These are phyloP conservation scores for Coregonus sp. DNA, from an alignment of 2,797 vertebrate genomes.

Conservation along the genomic window DNA sequence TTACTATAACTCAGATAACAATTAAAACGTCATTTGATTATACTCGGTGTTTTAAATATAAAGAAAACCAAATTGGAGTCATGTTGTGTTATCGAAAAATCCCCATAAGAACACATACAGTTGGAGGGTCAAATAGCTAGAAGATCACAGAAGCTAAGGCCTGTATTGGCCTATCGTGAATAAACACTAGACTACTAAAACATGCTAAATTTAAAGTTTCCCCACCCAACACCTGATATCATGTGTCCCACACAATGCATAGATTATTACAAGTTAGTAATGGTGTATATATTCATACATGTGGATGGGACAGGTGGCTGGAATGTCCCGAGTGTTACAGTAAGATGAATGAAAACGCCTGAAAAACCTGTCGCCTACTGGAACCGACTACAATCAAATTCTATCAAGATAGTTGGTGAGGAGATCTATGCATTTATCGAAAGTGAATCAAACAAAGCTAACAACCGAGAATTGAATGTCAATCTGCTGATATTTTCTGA, in stretches of 20 bases:
- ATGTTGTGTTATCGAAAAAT: background rate
- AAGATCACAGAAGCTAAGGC: background rate
- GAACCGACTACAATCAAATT: background rate
- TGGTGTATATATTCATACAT: background rate
- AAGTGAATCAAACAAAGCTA: background rate
- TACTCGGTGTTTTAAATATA: background rate
- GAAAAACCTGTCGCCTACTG: background rate
- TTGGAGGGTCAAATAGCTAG: background rate
- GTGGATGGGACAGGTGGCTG: background rate
- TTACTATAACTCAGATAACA: no score
- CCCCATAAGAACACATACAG: background rate
- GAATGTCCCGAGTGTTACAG: background rate
- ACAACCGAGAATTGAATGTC: background rate
- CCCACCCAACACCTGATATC: background rate
- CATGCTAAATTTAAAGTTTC: no score
- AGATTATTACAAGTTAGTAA: background rate
- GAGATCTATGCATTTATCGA: background rate
- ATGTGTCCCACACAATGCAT: background rate
- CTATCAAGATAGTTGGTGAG: background rate
- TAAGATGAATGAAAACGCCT: background rate
- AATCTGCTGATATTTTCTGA: background rate
- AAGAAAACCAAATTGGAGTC: background rate
- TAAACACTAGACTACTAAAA: no score
- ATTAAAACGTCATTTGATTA: background rate
- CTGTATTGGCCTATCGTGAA: no score